Evolutionary conservation across 2,797 vertebrate species (phyloP), one percentile per base, ranked within the genome.

Genomic region (Pygocentrus nattereri): DNA sequence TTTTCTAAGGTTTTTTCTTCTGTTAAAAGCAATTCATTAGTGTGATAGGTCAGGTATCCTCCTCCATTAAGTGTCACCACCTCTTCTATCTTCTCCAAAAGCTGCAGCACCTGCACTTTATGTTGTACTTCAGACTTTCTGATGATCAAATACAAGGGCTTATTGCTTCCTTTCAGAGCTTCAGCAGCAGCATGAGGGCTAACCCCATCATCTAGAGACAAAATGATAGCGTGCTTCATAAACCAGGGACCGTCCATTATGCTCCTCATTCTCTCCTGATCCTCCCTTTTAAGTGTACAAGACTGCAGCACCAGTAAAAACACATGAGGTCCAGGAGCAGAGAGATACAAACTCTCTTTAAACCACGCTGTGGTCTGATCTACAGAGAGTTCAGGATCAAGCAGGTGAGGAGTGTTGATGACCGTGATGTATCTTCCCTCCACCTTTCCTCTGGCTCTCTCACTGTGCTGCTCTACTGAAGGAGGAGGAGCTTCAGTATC

Each of bases 261-360:
- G 10, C 10, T 30, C 21, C 58, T 64, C 58, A 62, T 50, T 59
- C 58, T 16, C 61, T 65, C 47, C 0, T 34, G 19, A 52, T n/a
- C 8, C 13, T 76, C 47, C 12, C 52, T 12, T 38, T 27, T n/a
- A 8, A 23, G 2, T 10, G 4, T 2, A 47, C 18, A 19, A 34
- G 74, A 65, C 44, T 65, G 61, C 31, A 76, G 47, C 44, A 76
- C 75, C 12, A 76, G 27, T 25, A 76, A 62, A 19, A 76, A 76
- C 47, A 65, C 13, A n/a, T 67, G 62, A 34, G 47, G 74, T 52
- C 74, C 74, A 76, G 74, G 61, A 65, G 62, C 12, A 27, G 23
- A 7, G 0, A 76, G 25, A 34, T 61, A 50, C 49, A 76, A 0
- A 52, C 74, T 64, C 19, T 76, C 74, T 52, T 38, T 50, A 16